Percentiles rank a stretch among this genome's conserved stretches.
Conservation (phyloP, 1,140 invertebrate species). For the Halesus radiatus region DNA sequence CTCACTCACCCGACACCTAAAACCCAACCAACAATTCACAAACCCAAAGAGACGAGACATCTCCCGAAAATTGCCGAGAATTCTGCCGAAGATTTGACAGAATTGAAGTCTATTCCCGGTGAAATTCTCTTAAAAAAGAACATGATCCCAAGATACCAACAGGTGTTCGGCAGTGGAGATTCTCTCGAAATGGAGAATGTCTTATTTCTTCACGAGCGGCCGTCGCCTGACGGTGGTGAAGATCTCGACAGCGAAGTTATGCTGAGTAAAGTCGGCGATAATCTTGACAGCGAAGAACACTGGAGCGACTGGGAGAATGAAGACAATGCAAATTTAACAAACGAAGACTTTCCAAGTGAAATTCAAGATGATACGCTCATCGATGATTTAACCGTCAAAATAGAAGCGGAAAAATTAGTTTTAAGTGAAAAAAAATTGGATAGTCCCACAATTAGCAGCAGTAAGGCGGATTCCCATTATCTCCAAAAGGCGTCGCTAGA, state of each 20-base stretch:
- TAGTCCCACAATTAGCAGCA: constrained; percentile 43
- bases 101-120: background rate
- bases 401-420: background rate
- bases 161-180: constrained; percentile 59
- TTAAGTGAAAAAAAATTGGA: background rate
- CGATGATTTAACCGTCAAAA: constrained; percentile 31
- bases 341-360: constrained; percentile 22
- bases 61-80: constrained; percentile 31
- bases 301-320: constrained; percentile 87
- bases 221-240: constrained; percentile 86
- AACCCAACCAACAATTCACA: background rate
- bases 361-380: background rate
- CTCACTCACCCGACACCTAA: constrained; percentile 58
- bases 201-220: constrained; percentile 76
- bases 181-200: constrained; percentile 61
- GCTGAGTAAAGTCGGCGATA: constrained; percentile 57
- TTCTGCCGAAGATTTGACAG: background rate
- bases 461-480: constrained; percentile 54
- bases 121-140: constrained; percentile 13
- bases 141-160: constrained; percentile 55
- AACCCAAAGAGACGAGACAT: constrained; percentile 50
- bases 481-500: constrained; percentile 65
- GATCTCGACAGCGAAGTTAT: constrained; percentile 72
- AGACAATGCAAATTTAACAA: constrained; percentile 35
- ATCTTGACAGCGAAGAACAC: constrained; percentile 64